These are phyloP conservation scores for Diadumene lineata DNA, from an alignment of 92 coral and sea anemone genomes.

Conservation along the genomic window DNA sequence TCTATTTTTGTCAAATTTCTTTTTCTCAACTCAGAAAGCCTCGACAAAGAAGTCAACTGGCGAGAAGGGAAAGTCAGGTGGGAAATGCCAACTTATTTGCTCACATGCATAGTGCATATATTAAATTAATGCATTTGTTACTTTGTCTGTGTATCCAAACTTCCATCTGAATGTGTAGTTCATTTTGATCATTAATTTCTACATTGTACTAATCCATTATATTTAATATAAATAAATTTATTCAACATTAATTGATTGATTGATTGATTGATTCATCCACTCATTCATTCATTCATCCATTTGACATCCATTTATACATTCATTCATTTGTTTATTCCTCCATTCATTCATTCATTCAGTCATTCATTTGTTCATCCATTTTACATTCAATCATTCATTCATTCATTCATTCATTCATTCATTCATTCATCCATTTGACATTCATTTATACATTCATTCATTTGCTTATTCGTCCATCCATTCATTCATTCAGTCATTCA, in stretches of 20 bases:
- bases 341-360: neutral
- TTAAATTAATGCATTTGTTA: no score
- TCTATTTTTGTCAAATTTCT: neutral
- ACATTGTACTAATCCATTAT: no score
- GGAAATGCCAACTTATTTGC: neutral
- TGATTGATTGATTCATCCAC: no score
- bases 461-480: neutral
- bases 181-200: no score
- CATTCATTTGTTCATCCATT: neutral
- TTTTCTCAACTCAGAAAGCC: neutral
- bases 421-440: neutral
- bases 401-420: neutral
- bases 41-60: constrained; percentile 2
- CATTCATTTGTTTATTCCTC: neutral
- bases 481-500: neutral
- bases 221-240: no score
- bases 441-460: neutral
- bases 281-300: no score
- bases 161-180: no score
- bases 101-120: no score
- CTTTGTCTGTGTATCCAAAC: no score
- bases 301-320: neutral
- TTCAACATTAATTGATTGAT: no score
- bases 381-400: neutral
- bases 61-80: constrained; percentile 2